Evolutionary conservation across 2,888 invertebrate species (phyloP).

Genomic region (Neoaliturus tenellus): DNA sequence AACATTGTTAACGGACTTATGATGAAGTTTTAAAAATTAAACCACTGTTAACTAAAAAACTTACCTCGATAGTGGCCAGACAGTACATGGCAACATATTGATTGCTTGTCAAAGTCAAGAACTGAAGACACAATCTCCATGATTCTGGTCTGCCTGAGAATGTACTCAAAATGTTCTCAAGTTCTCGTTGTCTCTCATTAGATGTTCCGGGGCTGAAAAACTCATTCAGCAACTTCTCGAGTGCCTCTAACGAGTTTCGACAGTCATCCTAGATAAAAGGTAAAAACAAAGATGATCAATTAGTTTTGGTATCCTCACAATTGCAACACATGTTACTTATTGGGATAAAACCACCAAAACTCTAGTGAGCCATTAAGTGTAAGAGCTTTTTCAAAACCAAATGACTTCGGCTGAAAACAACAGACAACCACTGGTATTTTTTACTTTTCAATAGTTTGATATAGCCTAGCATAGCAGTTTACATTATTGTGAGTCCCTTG

Average conservation of each 20-base stretch:
- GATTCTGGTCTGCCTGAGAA: conserved; percentile 86
- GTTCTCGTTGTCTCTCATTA: conserved; percentile 87
- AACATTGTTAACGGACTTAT: not conserved
- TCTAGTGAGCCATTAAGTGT: too few relatives aligned
- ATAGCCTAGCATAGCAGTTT: too few relatives aligned
- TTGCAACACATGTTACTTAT: too few relatives aligned
- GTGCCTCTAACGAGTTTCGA: conserved; percentile 74
- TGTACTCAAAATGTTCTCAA: conserved; percentile 84
- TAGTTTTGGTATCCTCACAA: too few relatives aligned
- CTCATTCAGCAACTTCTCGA: conserved; percentile 88
- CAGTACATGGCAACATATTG: conserved; percentile 93
- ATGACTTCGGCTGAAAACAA: too few relatives aligned
- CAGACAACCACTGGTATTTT: too few relatives aligned
- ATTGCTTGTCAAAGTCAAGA: conserved; percentile 86
- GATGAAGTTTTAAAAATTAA: not conserved
- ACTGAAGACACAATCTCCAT: conserved; percentile 88
- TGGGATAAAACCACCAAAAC: too few relatives aligned
- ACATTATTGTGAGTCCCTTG: too few relatives aligned
- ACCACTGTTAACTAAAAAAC: conserved; percentile 60
- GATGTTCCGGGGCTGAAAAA: conserved; percentile 85
- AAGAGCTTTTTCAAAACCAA: too few relatives aligned
- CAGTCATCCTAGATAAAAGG: conserved; percentile 61
- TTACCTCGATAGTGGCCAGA: conserved; percentile 86
- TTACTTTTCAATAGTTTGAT: too few relatives aligned
- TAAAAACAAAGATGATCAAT: too few relatives aligned